Conservation (phyloP, 2,113 vertebrate species). For the Aviceda subcristata region DNA sequence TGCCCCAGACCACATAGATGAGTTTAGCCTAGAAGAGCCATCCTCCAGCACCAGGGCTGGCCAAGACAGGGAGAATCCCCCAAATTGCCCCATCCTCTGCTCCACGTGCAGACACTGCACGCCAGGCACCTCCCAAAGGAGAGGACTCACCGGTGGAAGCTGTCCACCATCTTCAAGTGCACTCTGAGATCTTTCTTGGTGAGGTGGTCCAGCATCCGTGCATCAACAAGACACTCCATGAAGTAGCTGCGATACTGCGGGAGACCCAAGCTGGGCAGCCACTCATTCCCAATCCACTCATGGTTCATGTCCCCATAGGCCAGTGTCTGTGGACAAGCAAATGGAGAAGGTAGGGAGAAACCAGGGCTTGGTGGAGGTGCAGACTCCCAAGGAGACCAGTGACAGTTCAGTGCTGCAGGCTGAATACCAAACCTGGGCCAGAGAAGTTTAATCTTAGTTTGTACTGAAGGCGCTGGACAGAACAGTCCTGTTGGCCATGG, state of each 20-base stretch:
- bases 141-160: constrained; percentile 88
- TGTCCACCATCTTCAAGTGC: constrained; percentile 98
- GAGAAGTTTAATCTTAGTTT: not conserved
- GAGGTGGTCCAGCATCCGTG: constrained; percentile 95
- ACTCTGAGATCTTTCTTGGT: constrained; percentile 96
- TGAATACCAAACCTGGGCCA: not conserved
- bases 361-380: not conserved
- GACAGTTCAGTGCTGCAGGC: not conserved
- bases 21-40: not conserved
- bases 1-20: not conserved
- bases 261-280: constrained; percentile 93
- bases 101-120: not conserved
- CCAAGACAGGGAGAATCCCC: not conserved
- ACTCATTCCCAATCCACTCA: constrained; percentile 97
- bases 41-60: not conserved
- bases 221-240: constrained; percentile 97
- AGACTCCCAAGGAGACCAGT: not conserved
- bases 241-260: constrained; percentile 98
- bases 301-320: constrained; percentile 99
- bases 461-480: not conserved
- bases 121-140: rapidly evolving
- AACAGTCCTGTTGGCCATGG: not conserved
- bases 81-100: not conserved
- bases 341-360: not conserved
- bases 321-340: constrained; percentile 80